Percentiles rank a stretch among this genome's conserved stretches.
Conservation (phyloP, 1,140 invertebrate species). For the Zophobas morio region DNA sequence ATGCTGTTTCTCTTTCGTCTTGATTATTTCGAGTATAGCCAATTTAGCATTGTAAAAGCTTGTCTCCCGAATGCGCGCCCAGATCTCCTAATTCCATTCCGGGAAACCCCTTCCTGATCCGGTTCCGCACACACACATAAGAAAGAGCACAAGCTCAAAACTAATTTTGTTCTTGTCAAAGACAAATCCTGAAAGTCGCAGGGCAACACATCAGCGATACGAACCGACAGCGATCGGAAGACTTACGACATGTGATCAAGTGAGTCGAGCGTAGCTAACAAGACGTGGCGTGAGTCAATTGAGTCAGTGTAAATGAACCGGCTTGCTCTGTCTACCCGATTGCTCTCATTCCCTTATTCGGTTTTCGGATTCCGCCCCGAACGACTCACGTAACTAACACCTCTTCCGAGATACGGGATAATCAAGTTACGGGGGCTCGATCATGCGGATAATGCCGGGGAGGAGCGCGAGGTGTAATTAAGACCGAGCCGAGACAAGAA, state of each 20-base stretch:
- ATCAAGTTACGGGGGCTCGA: conserved; percentile 35
- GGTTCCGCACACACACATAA: conserved; percentile 16
- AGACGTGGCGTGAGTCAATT: conserved; percentile 60
- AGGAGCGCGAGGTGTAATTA: too few relatives aligned
- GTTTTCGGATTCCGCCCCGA: conserved; percentile 21
- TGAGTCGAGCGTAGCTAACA: conserved; percentile 57
- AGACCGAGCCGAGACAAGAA: too few relatives aligned
- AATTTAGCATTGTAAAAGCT: too few relatives aligned
- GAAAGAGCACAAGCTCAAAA: conserved; percentile 40
- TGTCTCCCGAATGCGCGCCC: too few relatives aligned
- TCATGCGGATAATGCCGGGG: conserved; percentile 20
- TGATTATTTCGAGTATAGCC: too few relatives aligned
- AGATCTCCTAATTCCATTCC: conserved; percentile 10
- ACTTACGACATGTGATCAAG: conserved; percentile 60
- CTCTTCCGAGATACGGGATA: conserved; percentile 2
- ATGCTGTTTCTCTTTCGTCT: too few relatives aligned
- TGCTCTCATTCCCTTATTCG: conserved; percentile 56
- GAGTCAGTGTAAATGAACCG: conserved; percentile 61
- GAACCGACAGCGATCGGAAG: conserved; percentile 54
- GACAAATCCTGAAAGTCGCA: conserved; percentile 49
- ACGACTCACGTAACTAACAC: conserved; percentile 25
- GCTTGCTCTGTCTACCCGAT: conserved; percentile 57
- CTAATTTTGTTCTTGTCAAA: conserved; percentile 54
- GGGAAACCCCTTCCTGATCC: conserved; percentile 15
- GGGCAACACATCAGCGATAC: conserved; percentile 48